A percentile compares a stretch with the other conserved stretches of the same genome.
Evolutionary conservation across 2,888 invertebrate species (phyloP).

Genomic region (Nebria salina): DNA sequence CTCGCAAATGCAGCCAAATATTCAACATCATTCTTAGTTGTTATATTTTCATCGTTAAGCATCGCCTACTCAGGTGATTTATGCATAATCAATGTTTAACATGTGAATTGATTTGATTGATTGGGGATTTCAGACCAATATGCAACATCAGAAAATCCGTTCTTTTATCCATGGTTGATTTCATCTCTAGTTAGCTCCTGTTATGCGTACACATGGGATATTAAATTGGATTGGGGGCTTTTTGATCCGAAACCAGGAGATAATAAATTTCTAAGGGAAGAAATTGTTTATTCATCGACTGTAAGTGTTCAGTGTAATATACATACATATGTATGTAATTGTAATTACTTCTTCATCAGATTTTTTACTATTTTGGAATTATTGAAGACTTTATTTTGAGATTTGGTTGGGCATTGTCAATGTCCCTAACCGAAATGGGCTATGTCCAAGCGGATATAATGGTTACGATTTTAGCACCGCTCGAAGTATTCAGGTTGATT

Average conservation of each 20-base stretch:
- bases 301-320: constrained; percentile 65
- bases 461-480: constrained; percentile 82
- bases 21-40: constrained; percentile 95
- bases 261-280: constrained; percentile 90
- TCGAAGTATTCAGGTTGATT: constrained; percentile 86
- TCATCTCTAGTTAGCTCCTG: constrained; percentile 87
- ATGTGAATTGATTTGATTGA: background rate
- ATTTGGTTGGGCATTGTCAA: constrained; percentile 92
- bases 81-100: background rate
- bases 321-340: background rate
- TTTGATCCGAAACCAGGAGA: constrained; percentile 92
- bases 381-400: constrained; percentile 93
- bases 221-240: constrained; percentile 99
- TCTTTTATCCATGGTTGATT: constrained; percentile 89
- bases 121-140: constrained; percentile 23
- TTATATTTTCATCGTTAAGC: constrained; percentile 82
- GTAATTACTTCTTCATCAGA: constrained; percentile 71
- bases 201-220: constrained; percentile 98
- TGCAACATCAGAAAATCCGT: constrained; percentile 76
- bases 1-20: constrained; percentile 98
- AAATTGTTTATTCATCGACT: constrained; percentile 92
- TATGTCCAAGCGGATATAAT: constrained; percentile 81
- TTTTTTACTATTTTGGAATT: constrained; percentile 96
- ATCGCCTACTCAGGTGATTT: constrained; percentile 70
- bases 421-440: constrained; percentile 83